Percentiles rank a stretch among this genome's conserved stretches.
Conservation (phyloP, 2,113 vertebrate genomes). For the Amblyornis subalaris region DNA sequence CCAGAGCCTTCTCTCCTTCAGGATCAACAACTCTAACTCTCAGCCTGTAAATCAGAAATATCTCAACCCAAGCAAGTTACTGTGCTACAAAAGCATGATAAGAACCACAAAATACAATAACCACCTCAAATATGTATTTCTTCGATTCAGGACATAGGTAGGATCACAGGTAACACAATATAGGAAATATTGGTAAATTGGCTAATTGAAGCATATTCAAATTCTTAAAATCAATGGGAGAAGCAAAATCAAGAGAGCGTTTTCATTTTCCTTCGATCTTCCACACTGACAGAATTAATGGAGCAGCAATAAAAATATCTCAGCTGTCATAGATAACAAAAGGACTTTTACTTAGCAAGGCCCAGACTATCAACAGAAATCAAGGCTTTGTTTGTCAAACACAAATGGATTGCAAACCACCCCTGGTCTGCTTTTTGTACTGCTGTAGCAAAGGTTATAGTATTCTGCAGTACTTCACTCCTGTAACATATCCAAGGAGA, state of each 20-base stretch:
- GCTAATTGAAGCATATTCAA: not conserved
- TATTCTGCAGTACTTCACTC: not conserved
- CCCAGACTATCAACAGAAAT: not conserved
- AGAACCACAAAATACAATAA: not conserved
- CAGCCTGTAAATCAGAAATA: not conserved
- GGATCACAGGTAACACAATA: not conserved
- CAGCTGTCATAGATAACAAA: not conserved
- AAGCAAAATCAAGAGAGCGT: not conserved
- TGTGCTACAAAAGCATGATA: not conserved
- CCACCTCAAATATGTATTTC: not conserved
- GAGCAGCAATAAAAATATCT: not conserved
- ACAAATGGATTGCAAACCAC: not conserved
- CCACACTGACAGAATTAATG: not conserved
- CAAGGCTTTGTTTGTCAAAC: not conserved
- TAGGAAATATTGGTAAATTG: not conserved
- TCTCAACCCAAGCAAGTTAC: too few species aligned
- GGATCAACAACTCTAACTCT: not conserved
- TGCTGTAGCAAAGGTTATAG: not conserved
- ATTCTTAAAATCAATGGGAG: not conserved
- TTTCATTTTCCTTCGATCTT: not conserved
- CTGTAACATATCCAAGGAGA: not conserved
- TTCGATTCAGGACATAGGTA: not conserved
- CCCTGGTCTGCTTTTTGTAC: not conserved
- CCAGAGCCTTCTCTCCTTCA: not conserved
- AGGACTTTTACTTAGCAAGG: not conserved